phyloP scores from a whole-genome alignment of 2,797 vertebrate species.

The Neopelma chrysocephalum region DNA sequence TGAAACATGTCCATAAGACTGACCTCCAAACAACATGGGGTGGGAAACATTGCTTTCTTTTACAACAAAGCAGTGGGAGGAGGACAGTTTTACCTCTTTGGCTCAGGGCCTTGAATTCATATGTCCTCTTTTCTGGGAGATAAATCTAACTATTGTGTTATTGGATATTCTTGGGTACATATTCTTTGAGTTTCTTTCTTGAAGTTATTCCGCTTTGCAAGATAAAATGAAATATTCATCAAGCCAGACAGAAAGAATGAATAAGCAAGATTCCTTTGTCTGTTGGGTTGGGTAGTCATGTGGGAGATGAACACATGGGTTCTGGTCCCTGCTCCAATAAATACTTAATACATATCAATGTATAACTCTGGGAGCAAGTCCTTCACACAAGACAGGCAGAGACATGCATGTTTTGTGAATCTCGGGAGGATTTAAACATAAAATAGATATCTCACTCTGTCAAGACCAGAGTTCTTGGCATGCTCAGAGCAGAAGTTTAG shows the following conservation, averaged over 20 bases:
- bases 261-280: slow-evolving; percentile 43
- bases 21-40: background rate
- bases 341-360: slow-evolving; percentile 53
- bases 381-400: slow-evolving; percentile 30
- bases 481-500: background rate
- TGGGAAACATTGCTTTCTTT: background rate
- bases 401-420: slow-evolving; percentile 18
- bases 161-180: background rate
- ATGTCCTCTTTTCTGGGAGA: background rate
- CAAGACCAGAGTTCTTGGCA: background rate
- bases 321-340: slow-evolving; percentile 46
- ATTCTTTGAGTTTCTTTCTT: background rate
- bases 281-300: background rate
- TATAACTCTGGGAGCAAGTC: slow-evolving; percentile 38
- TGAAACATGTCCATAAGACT: background rate
- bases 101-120: background rate
- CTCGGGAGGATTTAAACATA: background rate
- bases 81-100: background rate
- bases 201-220: slow-evolving; percentile 30
- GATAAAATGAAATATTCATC: slow-evolving; percentile 60
- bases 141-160: background rate
- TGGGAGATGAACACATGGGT: slow-evolving; percentile 44
- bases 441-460: slow-evolving; percentile 39
- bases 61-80: background rate
- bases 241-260: slow-evolving; percentile 36